Evolutionary conservation across 2,113 vertebrate species (phyloP).

Genomic region (Phyllostomus hastatus): DNA sequence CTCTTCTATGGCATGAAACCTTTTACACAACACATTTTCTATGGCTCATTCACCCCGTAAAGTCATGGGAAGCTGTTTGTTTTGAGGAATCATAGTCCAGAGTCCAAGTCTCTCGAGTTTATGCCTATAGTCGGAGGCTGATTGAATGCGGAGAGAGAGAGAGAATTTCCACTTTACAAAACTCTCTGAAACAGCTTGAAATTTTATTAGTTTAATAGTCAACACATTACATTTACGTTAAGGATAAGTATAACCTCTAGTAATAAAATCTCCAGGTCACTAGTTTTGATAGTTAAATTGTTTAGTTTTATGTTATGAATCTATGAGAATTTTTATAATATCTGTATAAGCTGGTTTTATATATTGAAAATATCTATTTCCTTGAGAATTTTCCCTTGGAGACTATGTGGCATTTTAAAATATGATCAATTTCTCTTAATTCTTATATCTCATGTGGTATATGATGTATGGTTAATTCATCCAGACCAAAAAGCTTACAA

Average conservation of each 20-base stretch:
- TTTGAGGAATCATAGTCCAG: background rate
- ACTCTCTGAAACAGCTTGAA: background rate
- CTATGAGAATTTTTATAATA: background rate
- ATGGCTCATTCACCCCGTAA: background rate
- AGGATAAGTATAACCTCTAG: background rate
- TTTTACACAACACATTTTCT: background rate
- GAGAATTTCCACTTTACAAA: background rate
- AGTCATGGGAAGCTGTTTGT: background rate
- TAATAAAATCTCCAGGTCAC: background rate
- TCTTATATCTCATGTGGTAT: background rate
- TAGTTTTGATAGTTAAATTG: background rate
- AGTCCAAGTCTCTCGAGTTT: background rate
- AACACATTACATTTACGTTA: background rate
- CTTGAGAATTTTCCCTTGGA: background rate
- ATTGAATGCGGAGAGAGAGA: background rate
- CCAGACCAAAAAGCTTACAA: background rate
- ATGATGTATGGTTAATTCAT: background rate
- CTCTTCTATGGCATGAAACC: accelerated
- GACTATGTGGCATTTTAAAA: background rate
- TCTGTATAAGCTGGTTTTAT: background rate
- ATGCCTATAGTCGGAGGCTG: conserved; percentile 29
- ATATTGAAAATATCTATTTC: background rate
- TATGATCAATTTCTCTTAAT: background rate
- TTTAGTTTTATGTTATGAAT: background rate
- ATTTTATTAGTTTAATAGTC: conserved; percentile 3